Evolutionary conservation across 2,113 vertebrate species (phyloP), one percentile per base, ranked within the genome.

Genomic region (Hydrochoerus hydrochaeris): DNA sequence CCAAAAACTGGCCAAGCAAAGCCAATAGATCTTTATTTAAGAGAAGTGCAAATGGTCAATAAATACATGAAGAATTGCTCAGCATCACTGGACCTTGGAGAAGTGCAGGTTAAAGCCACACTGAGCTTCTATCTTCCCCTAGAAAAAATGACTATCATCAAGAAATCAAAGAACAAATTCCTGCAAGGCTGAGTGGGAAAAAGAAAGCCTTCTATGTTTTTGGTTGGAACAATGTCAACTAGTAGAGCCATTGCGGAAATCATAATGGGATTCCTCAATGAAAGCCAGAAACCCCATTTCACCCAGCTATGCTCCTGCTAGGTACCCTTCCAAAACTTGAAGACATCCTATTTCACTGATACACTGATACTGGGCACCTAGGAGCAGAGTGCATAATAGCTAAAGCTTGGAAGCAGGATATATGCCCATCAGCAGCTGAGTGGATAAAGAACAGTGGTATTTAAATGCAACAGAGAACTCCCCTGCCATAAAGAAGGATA

Each of bases 161-260:
- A 75, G 41, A 22, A 44, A 44, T 28, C 41, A 44, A 44, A 75
- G 24, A 44, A 44, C 71, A 75, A 44, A 75, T 28, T 28, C 24
- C 12, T 28, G 1, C 0, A 11, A 44, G 41, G 1, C 38, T 26
- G 38, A 3, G 1, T 1, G 10, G 38, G 6, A 17, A 13, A 41
- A 73, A 73, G 38, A 26, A 73, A 73, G 4, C 22, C 38, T 41
- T 13, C 22, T 2, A 26, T 73, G n/a, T 10, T 73, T 44, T 44
- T 44, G 38, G 2, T 22, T 19, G 11, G 35, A 69, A 44, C 10
- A 41, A 5, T 3, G 4, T 26, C 44, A 75, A 26, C 38, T 5
- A 41, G n/a, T 73, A 26, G 71, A 26, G 24, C n/a, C 38, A 24
- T 41, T 73, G 41, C 14, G 41, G 71, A 44, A 44, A 75, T 44